Percentiles rank a stretch among this genome's conserved stretches.
These are phyloP conservation scores for Indicator indicator DNA, from an alignment of 2,113 vertebrate genomes.

Conservation along the genomic window DNA sequence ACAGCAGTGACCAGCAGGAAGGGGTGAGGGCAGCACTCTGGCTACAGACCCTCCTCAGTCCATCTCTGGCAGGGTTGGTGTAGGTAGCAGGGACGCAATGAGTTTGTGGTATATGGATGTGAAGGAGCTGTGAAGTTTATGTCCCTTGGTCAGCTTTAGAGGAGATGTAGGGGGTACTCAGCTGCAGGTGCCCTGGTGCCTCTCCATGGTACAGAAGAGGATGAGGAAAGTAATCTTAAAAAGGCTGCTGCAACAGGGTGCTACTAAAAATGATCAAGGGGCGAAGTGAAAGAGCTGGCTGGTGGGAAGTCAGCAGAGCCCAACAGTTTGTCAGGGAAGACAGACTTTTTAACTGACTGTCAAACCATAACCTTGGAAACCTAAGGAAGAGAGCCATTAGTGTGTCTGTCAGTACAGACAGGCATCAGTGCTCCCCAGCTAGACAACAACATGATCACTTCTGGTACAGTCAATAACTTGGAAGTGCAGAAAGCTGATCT, in stretches of 20 bases:
- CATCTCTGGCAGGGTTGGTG: background rate
- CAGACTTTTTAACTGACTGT: conserved; percentile 51
- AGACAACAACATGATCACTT: conserved; percentile 58
- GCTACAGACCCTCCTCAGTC: background rate
- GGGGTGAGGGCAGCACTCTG: background rate
- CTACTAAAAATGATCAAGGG: background rate
- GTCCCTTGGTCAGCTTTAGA: background rate
- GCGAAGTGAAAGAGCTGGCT: background rate
- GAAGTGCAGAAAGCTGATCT: conserved; percentile 38
- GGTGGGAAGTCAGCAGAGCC: background rate
- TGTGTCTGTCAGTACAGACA: conserved; percentile 33
- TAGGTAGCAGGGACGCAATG: background rate
- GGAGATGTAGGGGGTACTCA: rapidly evolving
- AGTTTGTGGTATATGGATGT: rapidly evolving
- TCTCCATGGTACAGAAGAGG: rapidly evolving
- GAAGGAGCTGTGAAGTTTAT: background rate
- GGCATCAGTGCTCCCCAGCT: conserved; percentile 28
- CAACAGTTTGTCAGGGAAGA: conserved; percentile 8
- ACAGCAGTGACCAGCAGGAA: background rate
- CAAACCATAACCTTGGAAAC: conserved; percentile 47
- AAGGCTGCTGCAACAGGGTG: background rate
- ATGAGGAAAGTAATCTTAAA: background rate
- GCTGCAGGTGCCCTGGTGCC: rapidly evolving
- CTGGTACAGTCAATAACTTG: conserved; percentile 33
- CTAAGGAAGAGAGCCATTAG: conserved; percentile 33